phyloP scores from a whole-genome alignment of 2,888 invertebrate genomes.

The Drosophila parthenogenetica region DNA sequence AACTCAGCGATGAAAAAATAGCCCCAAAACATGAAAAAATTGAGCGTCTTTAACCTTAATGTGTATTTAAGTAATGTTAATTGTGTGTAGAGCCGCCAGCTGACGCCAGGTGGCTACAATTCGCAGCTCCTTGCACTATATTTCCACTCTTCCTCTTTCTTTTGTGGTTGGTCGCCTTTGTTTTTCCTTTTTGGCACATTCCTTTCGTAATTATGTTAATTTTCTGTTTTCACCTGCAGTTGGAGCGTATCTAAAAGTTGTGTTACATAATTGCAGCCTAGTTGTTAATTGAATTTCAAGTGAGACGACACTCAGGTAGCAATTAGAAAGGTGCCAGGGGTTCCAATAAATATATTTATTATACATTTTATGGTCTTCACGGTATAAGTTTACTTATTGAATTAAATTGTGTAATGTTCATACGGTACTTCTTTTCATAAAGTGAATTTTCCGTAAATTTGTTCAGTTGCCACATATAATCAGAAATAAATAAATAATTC shows the following conservation, averaged over 20 bases:
- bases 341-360: constrained; percentile 15
- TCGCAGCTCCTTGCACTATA: constrained; percentile 8
- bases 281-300: constrained; percentile 69
- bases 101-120: constrained; percentile 54
- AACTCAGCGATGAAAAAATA: constrained; percentile 66
- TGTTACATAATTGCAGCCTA: constrained; percentile 56
- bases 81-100: constrained; percentile 66
- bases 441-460: too few species aligned
- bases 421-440: too few species aligned
- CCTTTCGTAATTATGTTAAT: constrained; percentile 60
- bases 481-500: too few species aligned
- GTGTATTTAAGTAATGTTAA: constrained; percentile 83
- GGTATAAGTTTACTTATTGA: constrained; percentile 12
- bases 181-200: constrained; percentile 55
- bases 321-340: constrained; percentile 41
- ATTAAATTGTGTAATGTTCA: neutral
- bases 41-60: constrained; percentile 79
- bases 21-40: constrained; percentile 76
- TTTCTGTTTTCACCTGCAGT: constrained; percentile 20
- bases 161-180: constrained; percentile 15
- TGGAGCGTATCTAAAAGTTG: constrained; percentile 61
- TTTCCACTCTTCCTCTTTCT: neutral
- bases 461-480: too few species aligned
- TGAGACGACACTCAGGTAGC: constrained; percentile 36
- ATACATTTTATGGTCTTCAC: constrained; percentile 13